Evolutionary conservation across 2,888 invertebrate genomes (phyloP).

Genomic region (Diaperis boleti): DNA sequence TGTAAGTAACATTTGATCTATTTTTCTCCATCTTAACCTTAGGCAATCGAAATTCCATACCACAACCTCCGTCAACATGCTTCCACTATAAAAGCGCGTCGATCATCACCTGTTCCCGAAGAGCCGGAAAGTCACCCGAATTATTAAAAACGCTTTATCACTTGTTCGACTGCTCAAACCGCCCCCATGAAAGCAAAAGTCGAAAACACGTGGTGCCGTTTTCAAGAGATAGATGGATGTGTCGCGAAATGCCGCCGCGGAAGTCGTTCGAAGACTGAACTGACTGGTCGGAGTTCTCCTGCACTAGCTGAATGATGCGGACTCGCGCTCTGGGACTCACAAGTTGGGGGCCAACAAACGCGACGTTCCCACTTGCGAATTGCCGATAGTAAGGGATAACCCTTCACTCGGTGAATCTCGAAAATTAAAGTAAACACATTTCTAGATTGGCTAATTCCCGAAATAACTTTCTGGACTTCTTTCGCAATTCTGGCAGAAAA

Average conservation of each 20-base stretch:
- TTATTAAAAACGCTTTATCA: conserved; percentile 12
- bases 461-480: no score
- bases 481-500: no score
- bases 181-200: neutral
- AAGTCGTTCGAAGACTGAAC: conserved; percentile 57
- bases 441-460: no score
- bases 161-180: neutral
- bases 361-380: conserved; percentile 43
- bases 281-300: conserved; percentile 47
- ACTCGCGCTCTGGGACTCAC: conserved; percentile 44
- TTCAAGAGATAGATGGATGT: conserved; percentile 47
- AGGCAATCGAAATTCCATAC: conserved; percentile 40
- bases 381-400: conserved; percentile 44
- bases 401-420: no score
- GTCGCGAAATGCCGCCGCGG: conserved; percentile 52
- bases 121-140: neutral
- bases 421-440: no score
- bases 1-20: conserved; percentile 34
- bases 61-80: conserved; percentile 33
- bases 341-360: conserved; percentile 47
- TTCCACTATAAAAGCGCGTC: conserved; percentile 30
- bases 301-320: no score
- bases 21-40: conserved; percentile 40
- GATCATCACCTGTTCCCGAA: conserved; percentile 38
- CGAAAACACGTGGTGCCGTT: conserved; percentile 41